phyloP scores from a whole-genome alignment of 1,140 invertebrate species.

The Bombus superbus region DNA sequence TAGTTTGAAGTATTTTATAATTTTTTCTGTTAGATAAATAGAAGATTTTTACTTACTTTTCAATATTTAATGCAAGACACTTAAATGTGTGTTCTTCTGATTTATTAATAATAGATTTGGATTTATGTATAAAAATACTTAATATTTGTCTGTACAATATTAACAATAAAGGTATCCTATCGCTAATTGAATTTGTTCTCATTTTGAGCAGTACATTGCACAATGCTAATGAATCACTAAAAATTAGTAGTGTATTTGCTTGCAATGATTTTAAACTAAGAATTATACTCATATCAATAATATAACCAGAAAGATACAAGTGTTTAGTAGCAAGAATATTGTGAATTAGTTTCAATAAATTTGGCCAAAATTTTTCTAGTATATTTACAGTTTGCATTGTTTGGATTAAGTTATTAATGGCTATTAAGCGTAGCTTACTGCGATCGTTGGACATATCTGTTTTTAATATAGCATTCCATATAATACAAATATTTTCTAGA shows the following conservation, averaged over 20 bases:
- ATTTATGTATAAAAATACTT: conserved; percentile 57
- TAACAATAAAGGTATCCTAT: conserved; percentile 70
- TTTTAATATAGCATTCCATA: conserved; percentile 66
- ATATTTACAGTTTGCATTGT: conserved; percentile 34
- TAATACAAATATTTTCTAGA: conserved; percentile 55
- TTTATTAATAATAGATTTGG: conserved; percentile 47
- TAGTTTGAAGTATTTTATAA: conserved; percentile 7
- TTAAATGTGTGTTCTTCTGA: conserved; percentile 48
- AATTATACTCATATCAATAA: conserved; percentile 61
- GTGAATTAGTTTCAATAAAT: conserved; percentile 56
- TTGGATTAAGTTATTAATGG: conserved; percentile 50
- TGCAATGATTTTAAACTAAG: conserved; percentile 54
- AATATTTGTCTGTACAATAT: conserved; percentile 62
- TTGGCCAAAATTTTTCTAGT: conserved; percentile 37
- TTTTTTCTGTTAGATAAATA: not conserved
- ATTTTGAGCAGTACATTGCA: conserved; percentile 61
- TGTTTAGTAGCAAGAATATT: conserved; percentile 53
- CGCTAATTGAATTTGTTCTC: conserved; percentile 62
- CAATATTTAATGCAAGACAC: conserved; percentile 65
- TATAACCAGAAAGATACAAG: conserved; percentile 51
- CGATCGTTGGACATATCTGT: conserved; percentile 53
- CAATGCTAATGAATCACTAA: conserved; percentile 54
- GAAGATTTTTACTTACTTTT: conserved; percentile 64
- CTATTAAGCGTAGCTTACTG: conserved; percentile 52
- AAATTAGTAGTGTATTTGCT: conserved; percentile 48